phyloP scores from a whole-genome alignment of 2,113 vertebrate species.

The Polypterus bichir region DNA sequence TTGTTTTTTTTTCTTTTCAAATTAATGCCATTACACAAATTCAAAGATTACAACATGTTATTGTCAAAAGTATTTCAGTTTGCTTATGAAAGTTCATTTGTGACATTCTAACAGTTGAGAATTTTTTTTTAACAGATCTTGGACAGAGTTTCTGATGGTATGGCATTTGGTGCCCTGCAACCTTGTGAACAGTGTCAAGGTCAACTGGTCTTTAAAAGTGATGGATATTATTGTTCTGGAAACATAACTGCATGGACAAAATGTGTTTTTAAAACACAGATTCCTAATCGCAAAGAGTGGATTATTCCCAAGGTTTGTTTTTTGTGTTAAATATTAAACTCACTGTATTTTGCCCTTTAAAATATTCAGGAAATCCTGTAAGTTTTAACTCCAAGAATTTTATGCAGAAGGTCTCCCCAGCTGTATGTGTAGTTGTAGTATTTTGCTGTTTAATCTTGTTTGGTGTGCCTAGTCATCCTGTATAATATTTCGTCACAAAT shows the following conservation, averaged over 20 bases:
- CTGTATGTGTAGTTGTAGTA: no score
- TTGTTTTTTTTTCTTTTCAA: no score
- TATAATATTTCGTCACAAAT: no score
- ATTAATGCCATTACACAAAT: no score
- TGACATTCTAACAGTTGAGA: no score
- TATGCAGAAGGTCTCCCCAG: no score
- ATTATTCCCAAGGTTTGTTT: slow-evolving; percentile 70
- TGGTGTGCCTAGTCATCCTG: no score
- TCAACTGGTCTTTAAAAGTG: slow-evolving; percentile 83
- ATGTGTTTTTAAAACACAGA: slow-evolving; percentile 75
- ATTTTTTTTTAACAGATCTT: slow-evolving; percentile 53
- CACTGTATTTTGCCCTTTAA: no score
- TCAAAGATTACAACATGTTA: background rate
- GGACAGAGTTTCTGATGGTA: slow-evolving; percentile 78
- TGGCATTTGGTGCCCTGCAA: slow-evolving; percentile 78
- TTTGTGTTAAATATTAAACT: background rate
- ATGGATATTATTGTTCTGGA: slow-evolving; percentile 80
- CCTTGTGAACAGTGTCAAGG: slow-evolving; percentile 73
- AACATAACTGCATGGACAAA: slow-evolving; percentile 95
- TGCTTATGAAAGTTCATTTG: background rate
- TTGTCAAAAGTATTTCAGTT: background rate
- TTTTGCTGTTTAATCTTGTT: no score
- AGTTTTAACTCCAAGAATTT: no score
- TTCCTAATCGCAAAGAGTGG: slow-evolving; percentile 75
- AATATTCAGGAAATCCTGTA: no score